Base-by-base conservation (phyloP, 2,113 vertebrate genomes). In the Trematomus loennbergii region DNA sequence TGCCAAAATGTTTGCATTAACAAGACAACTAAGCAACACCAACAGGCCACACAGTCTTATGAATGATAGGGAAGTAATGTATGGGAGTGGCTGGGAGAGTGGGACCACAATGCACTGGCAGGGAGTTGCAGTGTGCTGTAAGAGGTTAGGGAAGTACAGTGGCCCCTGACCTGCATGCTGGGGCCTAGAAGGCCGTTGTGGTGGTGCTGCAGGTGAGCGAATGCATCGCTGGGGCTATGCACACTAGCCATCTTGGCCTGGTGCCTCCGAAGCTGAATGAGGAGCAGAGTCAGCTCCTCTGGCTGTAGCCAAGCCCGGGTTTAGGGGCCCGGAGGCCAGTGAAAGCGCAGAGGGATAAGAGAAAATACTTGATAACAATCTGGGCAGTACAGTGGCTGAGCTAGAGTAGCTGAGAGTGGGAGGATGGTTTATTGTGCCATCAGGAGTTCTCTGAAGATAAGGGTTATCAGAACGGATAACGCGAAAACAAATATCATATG, bases 211-310 rank as follows among this genome's bases (percentile, higher is more conserved):
- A 98, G 96, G 91, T 97, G 97, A 94, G 96, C 91, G 86, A 99
- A 94, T 59, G 96, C 95, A 85, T 97, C 95, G 93, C 96, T 94
- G 95, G 96, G 95, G 94, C 96, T 95, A 94, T 96, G 95, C 90
- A 96, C 96, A 89, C 94, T 96, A 91, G 96, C 97, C 96, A 98
- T 94, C 96, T 97, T 96, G 95, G 97, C 97, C 96, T 97, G 97
- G 94, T 98, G 97, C 94, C 96, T 96, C 96, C 97, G 96, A 93
- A 99, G 97, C 94, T 96, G 97, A 95, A 97, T 95, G 94, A 99
- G 97, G 94, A 99, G 97, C 95, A 98, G 95, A 75, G 97, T 98
- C 95, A 99, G 95, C 96, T 99, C 97, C 96, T 98, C 97, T 73
- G 96, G 97, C 97, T 99, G 97, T 86, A 94, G 96, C 91, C 94